Conservation (phyloP, 2,888 invertebrate species). For the Lithodes maja region DNA sequence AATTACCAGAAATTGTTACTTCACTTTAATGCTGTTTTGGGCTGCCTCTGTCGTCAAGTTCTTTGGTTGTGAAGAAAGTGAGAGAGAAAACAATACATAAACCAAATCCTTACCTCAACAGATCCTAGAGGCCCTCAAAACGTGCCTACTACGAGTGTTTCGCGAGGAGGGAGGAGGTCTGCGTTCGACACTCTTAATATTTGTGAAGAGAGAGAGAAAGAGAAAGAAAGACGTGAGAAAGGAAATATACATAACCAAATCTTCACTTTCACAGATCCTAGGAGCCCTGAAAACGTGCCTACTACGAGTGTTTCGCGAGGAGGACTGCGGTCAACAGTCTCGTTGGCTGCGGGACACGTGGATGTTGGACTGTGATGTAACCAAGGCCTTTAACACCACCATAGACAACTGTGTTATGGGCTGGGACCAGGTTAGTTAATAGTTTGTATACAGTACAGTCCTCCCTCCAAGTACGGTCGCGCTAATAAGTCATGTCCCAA, state of each 20-base stretch:
- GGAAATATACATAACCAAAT: too few relatives aligned
- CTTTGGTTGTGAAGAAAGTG: not conserved
- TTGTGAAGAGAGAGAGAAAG: not conserved
- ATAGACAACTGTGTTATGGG: conserved; percentile 59
- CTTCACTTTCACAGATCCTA: conserved; percentile 53
- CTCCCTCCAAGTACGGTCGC: too few relatives aligned
- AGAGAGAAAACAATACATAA: too few relatives aligned
- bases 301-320: conserved; percentile 43
- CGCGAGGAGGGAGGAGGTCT: conserved; percentile 26
- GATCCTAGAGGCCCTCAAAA: conserved; percentile 60
- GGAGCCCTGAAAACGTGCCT: conserved; percentile 58
- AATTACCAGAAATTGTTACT: too few relatives aligned
- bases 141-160: conserved; percentile 51
- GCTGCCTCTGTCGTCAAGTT: too few relatives aligned
- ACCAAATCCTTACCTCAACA: conserved; percentile 18
- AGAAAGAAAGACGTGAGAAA: too few relatives aligned
- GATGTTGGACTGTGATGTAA: conserved; percentile 38
- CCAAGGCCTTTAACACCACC: conserved; percentile 48
- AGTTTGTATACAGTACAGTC: too few relatives aligned
- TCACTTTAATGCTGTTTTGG: too few relatives aligned
- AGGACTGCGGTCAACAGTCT: conserved; percentile 36
- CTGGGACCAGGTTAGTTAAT: conserved; percentile 67
- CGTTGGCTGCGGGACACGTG: conserved; percentile 59
- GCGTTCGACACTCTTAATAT: conserved; percentile 45
- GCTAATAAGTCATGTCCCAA: too few relatives aligned